These are phyloP conservation scores for Parnassius mnemosyne DNA, from an alignment of 2,888 invertebrate genomes.

Conservation along the genomic window DNA sequence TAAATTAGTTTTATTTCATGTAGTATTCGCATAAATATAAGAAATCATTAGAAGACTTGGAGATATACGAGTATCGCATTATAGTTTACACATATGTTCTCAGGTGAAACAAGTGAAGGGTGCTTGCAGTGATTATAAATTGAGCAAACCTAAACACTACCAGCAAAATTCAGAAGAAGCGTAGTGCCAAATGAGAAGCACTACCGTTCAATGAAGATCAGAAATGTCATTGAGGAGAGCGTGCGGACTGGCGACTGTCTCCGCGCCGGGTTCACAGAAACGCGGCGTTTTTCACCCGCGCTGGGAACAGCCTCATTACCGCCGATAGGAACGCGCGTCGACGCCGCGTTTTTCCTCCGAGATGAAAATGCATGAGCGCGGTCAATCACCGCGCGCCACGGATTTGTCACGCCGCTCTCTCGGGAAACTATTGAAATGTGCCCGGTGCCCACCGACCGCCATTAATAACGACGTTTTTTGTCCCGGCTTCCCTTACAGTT, in stretches of 20 bases:
- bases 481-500: conserved; percentile 5
- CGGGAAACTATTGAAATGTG: conserved; percentile 28
- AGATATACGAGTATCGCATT: no score
- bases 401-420: conserved; percentile 38
- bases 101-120: no score
- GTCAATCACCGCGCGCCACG: conserved; percentile 29
- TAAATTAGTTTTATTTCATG: no score
- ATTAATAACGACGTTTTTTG: conserved; percentile 29
- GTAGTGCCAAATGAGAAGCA: background rate
- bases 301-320: conserved; percentile 55
- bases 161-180: background rate
- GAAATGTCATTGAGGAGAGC: background rate
- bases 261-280: background rate
- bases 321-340: conserved; percentile 35
- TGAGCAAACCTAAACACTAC: no score
- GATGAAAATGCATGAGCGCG: conserved; percentile 58
- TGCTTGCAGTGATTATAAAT: no score
- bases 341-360: conserved; percentile 54
- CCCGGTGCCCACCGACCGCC: conserved; percentile 8
- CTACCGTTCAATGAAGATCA: background rate
- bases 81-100: no score
- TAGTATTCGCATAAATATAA: no score
- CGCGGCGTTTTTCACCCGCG: conserved; percentile 12
- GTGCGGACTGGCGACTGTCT: background rate
- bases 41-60: no score